phyloP scores from a whole-genome alignment of 2,113 vertebrate genomes.

The Aleadryas rufinucha region DNA sequence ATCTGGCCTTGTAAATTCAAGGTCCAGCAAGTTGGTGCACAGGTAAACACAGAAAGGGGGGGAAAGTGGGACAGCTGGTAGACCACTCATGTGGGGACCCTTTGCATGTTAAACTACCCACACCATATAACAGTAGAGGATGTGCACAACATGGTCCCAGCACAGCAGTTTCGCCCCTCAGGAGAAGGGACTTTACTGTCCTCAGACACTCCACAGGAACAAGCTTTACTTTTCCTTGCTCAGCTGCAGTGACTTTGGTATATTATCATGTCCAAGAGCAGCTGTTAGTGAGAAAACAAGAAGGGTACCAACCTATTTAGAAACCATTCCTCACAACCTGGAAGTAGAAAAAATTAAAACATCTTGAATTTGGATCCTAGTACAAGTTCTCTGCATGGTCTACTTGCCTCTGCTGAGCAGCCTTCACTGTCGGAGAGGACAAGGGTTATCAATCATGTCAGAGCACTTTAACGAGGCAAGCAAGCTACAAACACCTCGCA shows the following conservation, averaged over 20 bases:
- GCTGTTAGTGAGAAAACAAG: conserved; percentile 2
- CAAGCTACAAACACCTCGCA: conserved; percentile 19
- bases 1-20: not conserved
- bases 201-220: not conserved
- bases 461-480: conserved; percentile 28
- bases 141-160: not conserved
- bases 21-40: not conserved
- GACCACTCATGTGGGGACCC: fast-evolving
- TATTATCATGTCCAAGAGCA: not conserved
- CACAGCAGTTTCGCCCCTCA: not conserved
- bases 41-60: not conserved
- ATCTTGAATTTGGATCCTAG: conserved; percentile 36
- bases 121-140: not conserved
- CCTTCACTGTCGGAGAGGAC: not conserved
- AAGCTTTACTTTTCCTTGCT: not conserved
- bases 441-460: conserved; percentile 56
- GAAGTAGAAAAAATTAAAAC: conserved; percentile 60
- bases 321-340: conserved; percentile 36
- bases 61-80: not conserved
- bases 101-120: not conserved
- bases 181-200: not conserved
- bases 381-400: not conserved
- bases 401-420: not conserved
- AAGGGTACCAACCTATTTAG: not conserved
- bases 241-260: not conserved